Evolutionary conservation across 2,888 invertebrate genomes (phyloP), one percentile per base, ranked within the genome.

Genomic region (Drosophila tripunctata): DNA sequence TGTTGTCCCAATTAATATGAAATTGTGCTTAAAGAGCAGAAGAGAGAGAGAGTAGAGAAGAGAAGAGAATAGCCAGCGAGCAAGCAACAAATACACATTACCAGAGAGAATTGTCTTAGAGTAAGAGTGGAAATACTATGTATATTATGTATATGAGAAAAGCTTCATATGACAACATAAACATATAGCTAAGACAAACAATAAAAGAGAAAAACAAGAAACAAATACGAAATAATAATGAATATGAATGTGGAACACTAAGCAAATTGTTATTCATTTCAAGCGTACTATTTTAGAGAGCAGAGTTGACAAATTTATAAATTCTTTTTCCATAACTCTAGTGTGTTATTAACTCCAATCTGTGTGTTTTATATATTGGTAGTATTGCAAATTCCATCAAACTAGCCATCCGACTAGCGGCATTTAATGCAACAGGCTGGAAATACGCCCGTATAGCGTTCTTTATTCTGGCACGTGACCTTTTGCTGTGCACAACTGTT

Each of bases 1-100:
- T 50, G n/a, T 12, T 30, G 21, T 56, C 8, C 35, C 22, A 22
- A 7, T 27, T 91, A 98, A 98, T 96, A 93, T 96, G 96, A 95
- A 93, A 17, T 8, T 4, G 8, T 10, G 14, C 3, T 22, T 47
- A 8, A 22, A 4, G 27, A 24, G 4, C 36, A 15, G 31, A 33
- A 12, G 31, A 30, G 22, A 36, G 10, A 19, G n/a, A n/a, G 4
- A 47, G 17, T 3, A 36, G 7, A n/a, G n/a, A n/a, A n/a, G n/a
- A n/a, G n/a, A n/a, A n/a, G n/a, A n/a, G n/a, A n/a, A n/a, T n/a
- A n/a, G n/a, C n/a, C 19, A 35, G 19, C 2, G 3, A 43, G 10
- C 22, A 15, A 45, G 31, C 58, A 38, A 48, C 36, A 56, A 27
- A 7, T 6, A 54, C 33, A 56, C 48, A 48, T 21, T 38, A 36